These are phyloP conservation scores for Pristionchus japonicus DNA, from an alignment of 2,888 invertebrate species.

Conservation along the genomic window DNA sequence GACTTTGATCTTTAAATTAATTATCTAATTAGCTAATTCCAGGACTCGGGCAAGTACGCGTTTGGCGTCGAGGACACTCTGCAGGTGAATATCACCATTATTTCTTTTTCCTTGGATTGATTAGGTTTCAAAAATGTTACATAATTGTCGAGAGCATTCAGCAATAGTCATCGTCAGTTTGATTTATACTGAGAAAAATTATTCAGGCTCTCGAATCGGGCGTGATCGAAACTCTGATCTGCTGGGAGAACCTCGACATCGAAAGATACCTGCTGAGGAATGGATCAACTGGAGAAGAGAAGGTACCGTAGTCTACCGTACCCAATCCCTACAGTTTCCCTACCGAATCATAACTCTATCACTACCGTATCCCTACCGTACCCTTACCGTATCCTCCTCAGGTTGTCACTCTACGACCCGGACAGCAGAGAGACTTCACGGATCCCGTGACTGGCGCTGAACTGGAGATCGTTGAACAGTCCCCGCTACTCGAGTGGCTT, in stretches of 20 bases:
- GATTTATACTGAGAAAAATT: no score
- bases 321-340: background rate
- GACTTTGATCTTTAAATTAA: background rate
- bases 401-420: constrained; percentile 93
- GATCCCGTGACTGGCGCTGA: constrained; percentile 99
- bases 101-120: background rate
- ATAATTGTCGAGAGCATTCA: background rate
- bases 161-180: no score
- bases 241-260: constrained; percentile 99
- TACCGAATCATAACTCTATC: background rate
- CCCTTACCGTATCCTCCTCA: no score
- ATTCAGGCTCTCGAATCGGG: constrained; percentile 91
- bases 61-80: constrained; percentile 99
- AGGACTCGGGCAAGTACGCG: constrained; percentile 99
- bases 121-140: background rate
- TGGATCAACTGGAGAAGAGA: constrained; percentile 52
- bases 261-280: constrained; percentile 79
- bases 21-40: constrained; percentile 72
- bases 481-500: constrained; percentile 97
- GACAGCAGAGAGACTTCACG: constrained; percentile 98
- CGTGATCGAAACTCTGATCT: constrained; percentile 97
- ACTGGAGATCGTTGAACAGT: constrained; percentile 95
- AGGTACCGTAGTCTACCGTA: background rate
- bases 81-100: constrained; percentile 43
- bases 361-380: background rate